Evolutionary conservation across 2,797 vertebrate species (phyloP).

Genomic region (Peromyscus nudipes): DNA sequence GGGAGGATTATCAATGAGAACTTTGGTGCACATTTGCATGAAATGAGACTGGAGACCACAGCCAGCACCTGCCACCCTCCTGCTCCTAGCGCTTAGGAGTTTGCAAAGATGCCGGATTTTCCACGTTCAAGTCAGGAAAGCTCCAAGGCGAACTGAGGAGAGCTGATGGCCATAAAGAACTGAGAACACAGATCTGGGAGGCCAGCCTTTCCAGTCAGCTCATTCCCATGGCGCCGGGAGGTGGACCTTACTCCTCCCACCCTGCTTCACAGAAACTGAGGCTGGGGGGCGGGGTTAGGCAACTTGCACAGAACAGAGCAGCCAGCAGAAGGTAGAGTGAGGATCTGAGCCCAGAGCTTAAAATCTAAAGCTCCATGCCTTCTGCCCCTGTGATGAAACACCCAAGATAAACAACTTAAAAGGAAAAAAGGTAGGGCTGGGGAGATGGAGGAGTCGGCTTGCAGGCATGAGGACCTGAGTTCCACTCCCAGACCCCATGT

Average conservation of each 20-base stretch:
- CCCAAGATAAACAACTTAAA: too few species aligned
- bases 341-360: not conserved
- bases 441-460: not conserved
- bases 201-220: not conserved
- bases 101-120: not conserved
- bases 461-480: not conserved
- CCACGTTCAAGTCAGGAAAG: not conserved
- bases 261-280: not conserved
- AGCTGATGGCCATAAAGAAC: not conserved
- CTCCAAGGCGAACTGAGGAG: not conserved
- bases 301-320: too few species aligned
- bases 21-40: not conserved
- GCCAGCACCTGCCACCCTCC: not conserved
- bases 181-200: rapidly evolving
- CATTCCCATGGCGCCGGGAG: not conserved
- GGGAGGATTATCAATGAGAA: not conserved
- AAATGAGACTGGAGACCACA: not conserved
- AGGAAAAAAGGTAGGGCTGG: not conserved
- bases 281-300: not conserved
- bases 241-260: rapidly evolving
- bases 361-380: too few species aligned
- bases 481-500: not conserved
- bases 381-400: not conserved
- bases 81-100: not conserved
- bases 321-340: not conserved